Percentiles rank a stretch among this genome's conserved stretches.
These are phyloP conservation scores for Botrylloides violaceus DNA, from an alignment of 23 tunicate species.

Conservation along the genomic window DNA sequence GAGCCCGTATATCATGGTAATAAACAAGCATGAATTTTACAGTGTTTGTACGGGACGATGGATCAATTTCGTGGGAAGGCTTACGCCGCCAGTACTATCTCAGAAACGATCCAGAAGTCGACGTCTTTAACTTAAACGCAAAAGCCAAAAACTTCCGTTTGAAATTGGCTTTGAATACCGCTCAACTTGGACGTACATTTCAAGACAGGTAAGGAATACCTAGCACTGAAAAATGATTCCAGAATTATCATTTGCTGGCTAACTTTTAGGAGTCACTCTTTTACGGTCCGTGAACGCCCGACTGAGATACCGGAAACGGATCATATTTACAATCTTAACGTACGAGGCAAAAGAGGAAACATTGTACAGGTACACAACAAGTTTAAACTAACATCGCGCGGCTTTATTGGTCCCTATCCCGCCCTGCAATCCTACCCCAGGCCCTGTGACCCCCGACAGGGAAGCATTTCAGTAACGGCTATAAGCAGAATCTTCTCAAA, in stretches of 20 bases:
- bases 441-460: too few relatives aligned
- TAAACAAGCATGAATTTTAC: too few relatives aligned
- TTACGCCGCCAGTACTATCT: constrained; percentile 30
- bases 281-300: constrained; percentile 60
- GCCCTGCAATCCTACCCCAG: too few relatives aligned
- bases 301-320: constrained; percentile 21
- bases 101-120: constrained; percentile 36
- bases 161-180: constrained; percentile 57
- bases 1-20: too few relatives aligned
- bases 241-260: too few relatives aligned
- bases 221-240: too few relatives aligned
- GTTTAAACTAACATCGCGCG: too few relatives aligned
- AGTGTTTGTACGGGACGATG: neutral
- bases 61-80: constrained; percentile 6
- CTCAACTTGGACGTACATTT: constrained; percentile 84
- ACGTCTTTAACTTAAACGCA: constrained; percentile 31
- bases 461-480: too few relatives aligned
- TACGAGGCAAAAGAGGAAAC: constrained; percentile 86
- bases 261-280: constrained; percentile 60
- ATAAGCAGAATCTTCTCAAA: too few relatives aligned
- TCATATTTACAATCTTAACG: constrained; percentile 52
- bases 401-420: too few relatives aligned
- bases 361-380: constrained; percentile 73
- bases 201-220: constrained; percentile 69
- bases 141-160: constrained; percentile 29